Evolutionary conservation across 1,140 invertebrate species (phyloP).

Genomic region (Nomia melanderi): DNA sequence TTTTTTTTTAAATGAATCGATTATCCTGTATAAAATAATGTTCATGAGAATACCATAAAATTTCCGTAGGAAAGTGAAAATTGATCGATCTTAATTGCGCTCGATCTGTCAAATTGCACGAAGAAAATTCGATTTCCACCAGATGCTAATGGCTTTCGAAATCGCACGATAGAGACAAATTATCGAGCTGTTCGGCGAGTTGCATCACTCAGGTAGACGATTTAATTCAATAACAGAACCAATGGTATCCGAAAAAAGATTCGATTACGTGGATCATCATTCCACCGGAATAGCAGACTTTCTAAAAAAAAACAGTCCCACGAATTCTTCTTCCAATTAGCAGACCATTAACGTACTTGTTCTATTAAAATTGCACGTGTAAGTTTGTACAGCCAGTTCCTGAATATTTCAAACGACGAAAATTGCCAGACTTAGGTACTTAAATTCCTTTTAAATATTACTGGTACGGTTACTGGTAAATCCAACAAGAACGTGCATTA

Average conservation of each 20-base stretch:
- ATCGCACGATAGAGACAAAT: constrained; percentile 2
- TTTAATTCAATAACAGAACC: constrained; percentile 4
- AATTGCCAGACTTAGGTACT: no score
- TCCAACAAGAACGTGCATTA: no score
- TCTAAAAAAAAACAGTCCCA: not conserved
- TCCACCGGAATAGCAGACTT: not conserved
- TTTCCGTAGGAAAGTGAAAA: no score
- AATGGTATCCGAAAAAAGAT: not conserved
- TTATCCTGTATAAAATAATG: no score
- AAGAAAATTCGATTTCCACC: not conserved
- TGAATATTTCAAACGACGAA: no score
- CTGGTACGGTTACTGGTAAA: no score
- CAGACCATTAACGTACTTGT: not conserved
- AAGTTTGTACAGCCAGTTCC: no score
- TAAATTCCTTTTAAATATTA: no score
- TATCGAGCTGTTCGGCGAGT: not conserved
- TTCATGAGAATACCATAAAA: no score
- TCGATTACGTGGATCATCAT: constrained; percentile 8
- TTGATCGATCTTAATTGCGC: not conserved
- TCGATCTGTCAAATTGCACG: not conserved
- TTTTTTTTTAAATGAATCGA: no score
- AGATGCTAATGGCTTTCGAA: not conserved
- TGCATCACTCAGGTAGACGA: constrained; percentile 1
- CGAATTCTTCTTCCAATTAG: not conserved
- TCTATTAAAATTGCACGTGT: no score